phyloP scores from a whole-genome alignment of 2,113 vertebrate genomes.

The Saccopteryx leptura region DNA sequence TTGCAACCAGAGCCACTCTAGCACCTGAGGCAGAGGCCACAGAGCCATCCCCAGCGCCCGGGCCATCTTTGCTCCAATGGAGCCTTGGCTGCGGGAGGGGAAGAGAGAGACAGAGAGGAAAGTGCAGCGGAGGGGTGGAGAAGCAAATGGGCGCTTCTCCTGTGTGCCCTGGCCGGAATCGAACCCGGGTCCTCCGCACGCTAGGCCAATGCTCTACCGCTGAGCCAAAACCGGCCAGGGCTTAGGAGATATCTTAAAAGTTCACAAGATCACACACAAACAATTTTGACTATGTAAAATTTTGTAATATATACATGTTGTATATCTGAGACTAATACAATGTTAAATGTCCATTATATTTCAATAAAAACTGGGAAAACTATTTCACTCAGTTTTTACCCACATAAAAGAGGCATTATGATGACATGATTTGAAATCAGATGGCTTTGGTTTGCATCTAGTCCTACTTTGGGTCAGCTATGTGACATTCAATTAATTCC shows the following conservation, averaged over 20 bases:
- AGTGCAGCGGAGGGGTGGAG: too few relatives aligned
- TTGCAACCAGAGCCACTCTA: too few relatives aligned
- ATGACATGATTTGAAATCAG: neutral
- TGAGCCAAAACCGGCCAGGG: too few relatives aligned
- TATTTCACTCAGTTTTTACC: neutral
- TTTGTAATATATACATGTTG: neutral
- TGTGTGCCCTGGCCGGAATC: too few relatives aligned
- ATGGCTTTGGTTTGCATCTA: neutral
- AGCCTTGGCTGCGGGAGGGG: too few relatives aligned
- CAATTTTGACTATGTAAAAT: neutral
- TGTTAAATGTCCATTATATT: neutral
- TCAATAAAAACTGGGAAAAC: neutral
- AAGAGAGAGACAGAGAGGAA: too few relatives aligned
- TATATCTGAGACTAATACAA: neutral
- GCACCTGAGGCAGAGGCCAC: too few relatives aligned
- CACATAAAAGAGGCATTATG: neutral
- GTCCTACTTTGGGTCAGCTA: accelerated
- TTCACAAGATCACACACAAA: neutral
- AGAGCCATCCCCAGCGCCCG: too few relatives aligned
- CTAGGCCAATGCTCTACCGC: too few relatives aligned
- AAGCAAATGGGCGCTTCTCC: too few relatives aligned
- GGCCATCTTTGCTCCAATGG: too few relatives aligned
- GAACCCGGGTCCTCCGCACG: too few relatives aligned
- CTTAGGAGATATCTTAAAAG: neutral
- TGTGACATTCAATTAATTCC: neutral